These are phyloP conservation scores for Microctonus aethiopoides DNA, from an alignment of 2,888 invertebrate species.

Conservation along the genomic window DNA sequence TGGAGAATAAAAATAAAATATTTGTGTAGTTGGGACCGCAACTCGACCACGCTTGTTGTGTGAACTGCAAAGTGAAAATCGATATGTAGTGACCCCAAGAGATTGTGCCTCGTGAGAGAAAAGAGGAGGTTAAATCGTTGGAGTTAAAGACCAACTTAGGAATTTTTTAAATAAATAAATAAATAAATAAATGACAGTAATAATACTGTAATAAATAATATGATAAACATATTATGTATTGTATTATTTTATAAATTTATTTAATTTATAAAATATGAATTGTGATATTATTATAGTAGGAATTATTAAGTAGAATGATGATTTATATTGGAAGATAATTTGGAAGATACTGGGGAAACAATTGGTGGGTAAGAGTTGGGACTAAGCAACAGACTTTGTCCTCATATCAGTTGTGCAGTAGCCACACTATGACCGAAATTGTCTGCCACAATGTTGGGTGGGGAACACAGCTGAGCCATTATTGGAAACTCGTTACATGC, in stretches of 20 bases:
- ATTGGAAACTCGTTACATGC: conserved; percentile 67
- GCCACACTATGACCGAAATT: conserved; percentile 22
- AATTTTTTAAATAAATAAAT: neutral
- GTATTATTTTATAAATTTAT: too few species aligned
- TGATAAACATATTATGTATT: too few species aligned
- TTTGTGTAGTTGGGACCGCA: conserved; percentile 27
- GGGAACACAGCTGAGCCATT: conserved; percentile 64
- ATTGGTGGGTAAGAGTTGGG: conserved; percentile 5
- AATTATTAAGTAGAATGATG: neutral
- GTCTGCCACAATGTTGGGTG: conserved; percentile 37
- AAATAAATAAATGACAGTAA: neutral
- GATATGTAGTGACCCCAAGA: conserved; percentile 43
- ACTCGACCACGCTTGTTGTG: conserved; percentile 34
- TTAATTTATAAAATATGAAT: too few species aligned
- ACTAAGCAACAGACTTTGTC: conserved; percentile 7
- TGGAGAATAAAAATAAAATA: too few species aligned
- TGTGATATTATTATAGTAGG: too few species aligned
- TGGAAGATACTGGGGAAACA: neutral
- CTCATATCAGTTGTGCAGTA: neutral
- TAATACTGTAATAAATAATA: too few species aligned
- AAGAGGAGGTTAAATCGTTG: neutral
- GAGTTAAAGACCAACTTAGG: neutral
- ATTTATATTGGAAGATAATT: neutral
- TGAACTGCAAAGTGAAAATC: conserved; percentile 41
- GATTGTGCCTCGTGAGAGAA: conserved; percentile 17